These are phyloP conservation scores for Rhinolophus sinicus DNA, from an alignment of 2,113 vertebrate species.

Conservation along the genomic window DNA sequence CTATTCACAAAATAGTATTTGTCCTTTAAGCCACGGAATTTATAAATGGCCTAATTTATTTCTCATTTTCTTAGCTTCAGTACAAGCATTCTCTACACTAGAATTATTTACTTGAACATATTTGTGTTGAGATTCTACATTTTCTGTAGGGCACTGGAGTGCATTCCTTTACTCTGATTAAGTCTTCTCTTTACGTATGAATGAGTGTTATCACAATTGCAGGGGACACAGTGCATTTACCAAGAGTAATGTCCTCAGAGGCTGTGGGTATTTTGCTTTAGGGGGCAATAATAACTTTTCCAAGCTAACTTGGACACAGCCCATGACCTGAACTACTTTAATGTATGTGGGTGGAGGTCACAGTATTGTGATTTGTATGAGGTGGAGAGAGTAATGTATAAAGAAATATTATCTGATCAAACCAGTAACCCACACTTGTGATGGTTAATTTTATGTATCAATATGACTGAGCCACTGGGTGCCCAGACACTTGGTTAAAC, in stretches of 20 bases:
- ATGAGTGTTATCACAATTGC: background rate
- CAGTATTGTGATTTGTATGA: background rate
- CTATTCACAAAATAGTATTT: conserved; percentile 35
- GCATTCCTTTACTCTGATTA: conserved; percentile 18
- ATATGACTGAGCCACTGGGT: background rate
- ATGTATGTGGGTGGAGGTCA: background rate
- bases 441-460: background rate
- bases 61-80: conserved; percentile 33
- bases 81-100: background rate
- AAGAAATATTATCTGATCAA: conserved; percentile 30
- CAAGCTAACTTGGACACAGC: background rate
- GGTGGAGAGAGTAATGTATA: background rate
- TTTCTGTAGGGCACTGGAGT: background rate
- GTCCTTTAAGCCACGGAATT: conserved; percentile 12
- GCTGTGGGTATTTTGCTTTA: background rate
- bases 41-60: conserved; percentile 44
- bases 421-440: background rate
- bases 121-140: background rate
- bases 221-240: background rate
- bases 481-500: background rate
- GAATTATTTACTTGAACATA: conserved; percentile 26
- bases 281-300: background rate
- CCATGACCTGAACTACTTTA: conserved; percentile 10
- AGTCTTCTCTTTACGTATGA: background rate
- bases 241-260: background rate